phyloP scores from a whole-genome alignment of 2,113 vertebrate genomes.

The Brachypteracias leptosomus region DNA sequence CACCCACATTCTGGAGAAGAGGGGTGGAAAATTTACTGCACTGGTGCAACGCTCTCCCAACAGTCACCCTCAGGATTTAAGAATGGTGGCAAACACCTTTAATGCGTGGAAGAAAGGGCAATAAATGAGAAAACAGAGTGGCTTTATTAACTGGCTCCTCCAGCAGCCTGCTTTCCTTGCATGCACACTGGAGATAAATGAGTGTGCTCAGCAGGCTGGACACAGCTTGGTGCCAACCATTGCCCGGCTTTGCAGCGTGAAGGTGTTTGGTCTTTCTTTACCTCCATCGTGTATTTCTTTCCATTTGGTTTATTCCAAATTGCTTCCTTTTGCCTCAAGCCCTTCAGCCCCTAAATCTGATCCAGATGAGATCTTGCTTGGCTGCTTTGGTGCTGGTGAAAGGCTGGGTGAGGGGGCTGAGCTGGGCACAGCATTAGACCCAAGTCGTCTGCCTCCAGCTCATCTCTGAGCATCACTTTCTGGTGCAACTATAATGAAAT shows the following conservation, averaged over 20 bases:
- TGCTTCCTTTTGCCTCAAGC: neutral
- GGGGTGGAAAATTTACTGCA: rapidly evolving
- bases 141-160: neutral
- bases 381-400: neutral
- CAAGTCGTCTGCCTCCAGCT: neutral
- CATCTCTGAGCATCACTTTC: neutral
- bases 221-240: neutral
- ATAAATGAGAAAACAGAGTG: neutral
- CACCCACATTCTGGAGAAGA: neutral
- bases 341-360: neutral
- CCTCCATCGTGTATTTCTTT: neutral
- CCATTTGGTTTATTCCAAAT: neutral
- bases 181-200: neutral
- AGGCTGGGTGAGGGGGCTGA: neutral
- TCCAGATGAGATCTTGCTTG: neutral
- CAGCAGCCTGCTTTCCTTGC: neutral
- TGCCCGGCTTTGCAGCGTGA: neutral
- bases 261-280: neutral
- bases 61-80: neutral
- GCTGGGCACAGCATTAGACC: neutral
- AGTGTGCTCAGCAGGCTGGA: neutral
- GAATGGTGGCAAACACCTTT: neutral
- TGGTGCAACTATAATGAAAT: neutral
- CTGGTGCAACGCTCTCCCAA: neutral
- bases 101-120: neutral